Base-by-base conservation (phyloP, 2,797 vertebrate species). In the Spinibarbus caldwelli region DNA sequence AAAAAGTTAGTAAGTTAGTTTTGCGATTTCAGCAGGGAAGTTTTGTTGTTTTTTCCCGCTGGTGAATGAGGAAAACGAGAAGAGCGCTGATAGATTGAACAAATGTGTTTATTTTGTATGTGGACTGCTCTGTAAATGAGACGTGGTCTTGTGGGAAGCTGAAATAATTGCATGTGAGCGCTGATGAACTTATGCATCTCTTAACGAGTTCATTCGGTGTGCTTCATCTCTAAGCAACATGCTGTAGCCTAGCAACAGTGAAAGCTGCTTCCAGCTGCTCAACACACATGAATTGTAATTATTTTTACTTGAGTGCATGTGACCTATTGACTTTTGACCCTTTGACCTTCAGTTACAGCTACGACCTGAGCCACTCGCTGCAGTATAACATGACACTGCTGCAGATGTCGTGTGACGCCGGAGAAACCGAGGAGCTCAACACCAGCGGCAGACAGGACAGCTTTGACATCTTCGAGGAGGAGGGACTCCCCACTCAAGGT, bases 391-490 rank as follows among this genome's bases (percentile, higher is more conserved):
- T 99, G 88, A 97, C 96, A 85, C 89, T 98, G 85, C 93, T 99
- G 88, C 95, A 95, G 90, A 96, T 96, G 90, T 96, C 97, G 2
- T 96, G 94, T 88, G 97, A 99, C 76, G 92, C 92, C 82, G 92
- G 96, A 85, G 87, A 90, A 14, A 82, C 87, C 0, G 97, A 97
- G 90, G 96, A 96, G 92, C 95, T 93, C 0, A 91, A 90, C 59
- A 89, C 90, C 1, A 95, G 95, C 86, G 92, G 91, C 62, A 95
- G 95, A 71, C 97, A 97, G 88, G 97, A 98, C 89, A 96, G 96
- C 93, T 99, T 99, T 64, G 98, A 99, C 93, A 99, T 99, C 93
- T 99, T 99, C 93, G 98, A 99, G 93, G 98, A 99, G 38, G 98
- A 99, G 91, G 97, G 97, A 52, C 92, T 98, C 86, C 93, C 96